Evolutionary conservation across 2,113 vertebrate species (phyloP).

Genomic region (Tor tambroides): DNA sequence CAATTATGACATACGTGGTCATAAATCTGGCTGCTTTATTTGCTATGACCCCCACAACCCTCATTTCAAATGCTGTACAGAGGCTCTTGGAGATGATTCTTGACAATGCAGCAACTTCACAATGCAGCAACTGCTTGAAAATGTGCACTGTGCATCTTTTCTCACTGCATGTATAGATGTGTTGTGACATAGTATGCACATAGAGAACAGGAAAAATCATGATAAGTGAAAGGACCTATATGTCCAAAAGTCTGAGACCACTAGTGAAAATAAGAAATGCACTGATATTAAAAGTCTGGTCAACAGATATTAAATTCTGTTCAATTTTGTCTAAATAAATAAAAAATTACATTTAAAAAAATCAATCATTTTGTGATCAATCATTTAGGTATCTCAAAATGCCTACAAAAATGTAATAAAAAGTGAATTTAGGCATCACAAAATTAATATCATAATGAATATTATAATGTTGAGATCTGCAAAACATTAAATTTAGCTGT

Average conservation of each 20-base stretch:
- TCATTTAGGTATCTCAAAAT: background rate
- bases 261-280: background rate
- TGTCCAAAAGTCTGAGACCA: background rate
- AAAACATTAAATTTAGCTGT: background rate
- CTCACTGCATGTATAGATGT: no score
- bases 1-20: constrained; percentile 24
- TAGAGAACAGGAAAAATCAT: background rate
- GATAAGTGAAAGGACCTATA: background rate
- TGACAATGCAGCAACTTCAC: background rate
- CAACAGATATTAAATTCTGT: background rate
- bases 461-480: background rate
- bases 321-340: background rate
- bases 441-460: no score
- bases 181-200: no score
- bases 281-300: background rate
- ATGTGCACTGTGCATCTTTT: no score
- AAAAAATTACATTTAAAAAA: background rate
- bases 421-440: background rate
- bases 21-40: constrained; percentile 31
- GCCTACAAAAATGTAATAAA: no score
- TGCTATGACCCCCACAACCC: constrained; percentile 37
- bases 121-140: background rate
- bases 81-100: background rate
- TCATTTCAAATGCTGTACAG: background rate
- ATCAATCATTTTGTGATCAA: background rate